Conservation (phyloP, 53 echinoderm and acorn worm species). For the Patiria pectinifera region DNA sequence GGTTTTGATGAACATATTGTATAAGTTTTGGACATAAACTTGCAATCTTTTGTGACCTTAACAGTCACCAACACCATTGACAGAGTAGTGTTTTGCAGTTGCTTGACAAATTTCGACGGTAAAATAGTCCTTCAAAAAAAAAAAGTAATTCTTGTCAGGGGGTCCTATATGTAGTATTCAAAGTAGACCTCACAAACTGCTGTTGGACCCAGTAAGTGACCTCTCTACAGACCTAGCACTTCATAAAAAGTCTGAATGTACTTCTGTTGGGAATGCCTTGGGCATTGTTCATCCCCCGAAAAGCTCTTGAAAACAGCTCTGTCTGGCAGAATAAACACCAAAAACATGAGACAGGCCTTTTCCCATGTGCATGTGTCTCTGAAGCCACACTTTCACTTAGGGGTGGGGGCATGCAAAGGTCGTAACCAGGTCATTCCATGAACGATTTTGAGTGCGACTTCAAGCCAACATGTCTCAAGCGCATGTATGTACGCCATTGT, state of each 20-base stretch:
- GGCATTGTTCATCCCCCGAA: slow-evolving; percentile 3
- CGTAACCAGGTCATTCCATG: background rate
- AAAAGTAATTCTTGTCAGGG: too few species aligned
- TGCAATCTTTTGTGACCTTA: too few species aligned
- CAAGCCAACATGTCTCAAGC: background rate
- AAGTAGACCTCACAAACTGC: too few species aligned
- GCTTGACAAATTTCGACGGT: too few species aligned
- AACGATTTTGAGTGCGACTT: background rate
- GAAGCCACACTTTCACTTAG: background rate
- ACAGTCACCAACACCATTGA: too few species aligned
- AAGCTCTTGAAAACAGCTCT: background rate
- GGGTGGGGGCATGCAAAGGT: background rate
- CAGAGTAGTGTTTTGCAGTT: too few species aligned
- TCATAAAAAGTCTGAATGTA: background rate
- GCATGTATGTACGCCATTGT: background rate
- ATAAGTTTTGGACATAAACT: too few species aligned
- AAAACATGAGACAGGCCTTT: background rate
- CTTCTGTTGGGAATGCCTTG: background rate
- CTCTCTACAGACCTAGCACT: background rate
- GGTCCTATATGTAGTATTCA: too few species aligned
- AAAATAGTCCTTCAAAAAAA: too few species aligned
- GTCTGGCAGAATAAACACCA: background rate
- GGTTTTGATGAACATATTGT: too few species aligned
- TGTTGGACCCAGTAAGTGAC: too few species aligned
- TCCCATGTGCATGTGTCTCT: background rate